Percentiles rank a stretch among this genome's conserved stretches.
phyloP scores from a whole-genome alignment of 2,888 invertebrate species.

The Trichogramma evanescens region DNA sequence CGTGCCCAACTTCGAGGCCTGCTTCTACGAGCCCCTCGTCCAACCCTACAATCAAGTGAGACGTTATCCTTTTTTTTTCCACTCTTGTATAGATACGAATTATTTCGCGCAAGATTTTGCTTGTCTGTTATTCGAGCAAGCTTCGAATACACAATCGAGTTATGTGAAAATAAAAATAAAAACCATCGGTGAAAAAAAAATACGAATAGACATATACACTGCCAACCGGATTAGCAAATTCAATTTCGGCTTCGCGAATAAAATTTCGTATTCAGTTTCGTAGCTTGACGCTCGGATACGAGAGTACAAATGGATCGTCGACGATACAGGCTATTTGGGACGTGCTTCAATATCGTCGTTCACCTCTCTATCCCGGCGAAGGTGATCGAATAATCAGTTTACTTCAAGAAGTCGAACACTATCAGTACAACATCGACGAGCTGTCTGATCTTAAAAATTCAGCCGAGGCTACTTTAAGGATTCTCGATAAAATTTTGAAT shows the following conservation, averaged over 20 bases:
- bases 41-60: conserved; percentile 60
- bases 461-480: conserved; percentile 54
- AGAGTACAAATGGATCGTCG: conserved; percentile 54
- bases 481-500: conserved; percentile 61
- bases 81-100: background rate
- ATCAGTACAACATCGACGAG: conserved; percentile 47
- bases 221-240: too few species aligned
- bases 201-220: too few species aligned
- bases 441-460: conserved; percentile 51
- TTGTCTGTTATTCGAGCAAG: too few species aligned
- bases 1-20: conserved; percentile 68
- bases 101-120: too few species aligned
- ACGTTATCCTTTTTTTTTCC: background rate
- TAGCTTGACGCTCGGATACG: conserved; percentile 57
- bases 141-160: too few species aligned
- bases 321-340: conserved; percentile 54
- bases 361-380: conserved; percentile 58
- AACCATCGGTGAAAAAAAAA: too few species aligned
- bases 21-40: conserved; percentile 60
- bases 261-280: conserved; percentile 47
- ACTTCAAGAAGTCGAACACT: conserved; percentile 54
- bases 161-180: too few species aligned
- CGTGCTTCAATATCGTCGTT: conserved; percentile 49
- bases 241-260: too few species aligned
- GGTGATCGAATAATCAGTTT: conserved; percentile 58